Evolutionary conservation across 2,797 vertebrate genomes (phyloP).

Genomic region (Zalophus californianus): DNA sequence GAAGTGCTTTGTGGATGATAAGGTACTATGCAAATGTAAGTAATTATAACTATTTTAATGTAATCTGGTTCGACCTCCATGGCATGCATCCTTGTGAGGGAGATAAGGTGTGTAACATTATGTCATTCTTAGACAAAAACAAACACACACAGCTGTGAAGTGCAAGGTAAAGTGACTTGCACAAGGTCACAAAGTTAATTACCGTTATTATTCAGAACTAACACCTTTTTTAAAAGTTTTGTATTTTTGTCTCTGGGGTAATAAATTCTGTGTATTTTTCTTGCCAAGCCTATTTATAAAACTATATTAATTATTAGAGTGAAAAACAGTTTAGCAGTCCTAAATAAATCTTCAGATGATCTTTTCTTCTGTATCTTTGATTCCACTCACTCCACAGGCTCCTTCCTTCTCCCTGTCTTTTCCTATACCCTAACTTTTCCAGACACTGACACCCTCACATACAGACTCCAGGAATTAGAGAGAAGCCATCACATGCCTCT

Average conservation of each 20-base stretch:
- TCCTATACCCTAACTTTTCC: neutral
- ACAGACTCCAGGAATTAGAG: neutral
- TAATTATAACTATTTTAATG: slow-evolving; percentile 74
- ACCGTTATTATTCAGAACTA: neutral
- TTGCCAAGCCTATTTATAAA: slow-evolving; percentile 55
- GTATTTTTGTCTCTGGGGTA: neutral
- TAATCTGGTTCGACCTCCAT: slow-evolving; percentile 68
- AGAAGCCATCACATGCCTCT: neutral
- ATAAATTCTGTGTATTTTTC: slow-evolving; percentile 44
- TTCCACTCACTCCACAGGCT: neutral
- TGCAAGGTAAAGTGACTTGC: neutral
- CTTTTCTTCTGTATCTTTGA: neutral
- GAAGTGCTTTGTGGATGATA: slow-evolving; percentile 49
- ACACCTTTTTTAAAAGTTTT: slow-evolving; percentile 26
- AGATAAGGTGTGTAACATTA: slow-evolving; percentile 5
- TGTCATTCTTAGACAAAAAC: slow-evolving; percentile 16
- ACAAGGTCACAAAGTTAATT: slow-evolving; percentile 36
- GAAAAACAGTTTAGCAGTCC: slow-evolving; percentile 38
- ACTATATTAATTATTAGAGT: slow-evolving; percentile 46
- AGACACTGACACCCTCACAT: neutral
- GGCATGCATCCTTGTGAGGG: neutral
- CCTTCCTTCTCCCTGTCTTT: neutral
- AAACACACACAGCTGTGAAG: neutral
- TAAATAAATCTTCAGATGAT: neutral
- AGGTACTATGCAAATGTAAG: slow-evolving; percentile 68